A percentile compares a stretch with the other conserved stretches of the same genome.
Conservation (phyloP, 2,797 vertebrate genomes). For the Arctocebus calabarensis region DNA sequence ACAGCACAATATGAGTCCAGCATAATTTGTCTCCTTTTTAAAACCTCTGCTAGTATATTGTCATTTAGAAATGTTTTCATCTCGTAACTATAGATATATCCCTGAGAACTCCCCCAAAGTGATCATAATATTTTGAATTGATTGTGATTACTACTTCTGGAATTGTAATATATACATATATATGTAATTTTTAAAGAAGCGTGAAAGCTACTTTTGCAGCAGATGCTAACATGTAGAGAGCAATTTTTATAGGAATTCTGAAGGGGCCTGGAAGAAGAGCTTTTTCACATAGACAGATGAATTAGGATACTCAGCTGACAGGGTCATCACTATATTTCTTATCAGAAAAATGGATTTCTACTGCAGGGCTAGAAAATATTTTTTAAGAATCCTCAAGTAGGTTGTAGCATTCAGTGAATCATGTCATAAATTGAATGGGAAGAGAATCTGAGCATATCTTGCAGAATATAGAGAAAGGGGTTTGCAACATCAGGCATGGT, state of each 20-base stretch:
- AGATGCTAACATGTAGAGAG: conserved; percentile 62
- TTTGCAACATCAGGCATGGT: conserved; percentile 72
- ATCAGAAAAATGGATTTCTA: conserved; percentile 88
- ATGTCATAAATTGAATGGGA: conserved; percentile 85
- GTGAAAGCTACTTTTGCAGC: conserved; percentile 26
- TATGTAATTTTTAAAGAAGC: conserved; percentile 66
- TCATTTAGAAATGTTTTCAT: conserved; percentile 44
- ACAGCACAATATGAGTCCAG: not conserved
- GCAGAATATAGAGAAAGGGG: conserved; percentile 87
- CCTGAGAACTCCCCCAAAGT: conserved; percentile 53
- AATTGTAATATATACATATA: conserved; percentile 35
- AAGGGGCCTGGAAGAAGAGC: conserved; percentile 64
- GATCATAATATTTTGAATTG: conserved; percentile 65
- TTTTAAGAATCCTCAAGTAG: conserved; percentile 87
- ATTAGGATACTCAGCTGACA: conserved; percentile 84
- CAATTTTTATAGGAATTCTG: conserved; percentile 71
- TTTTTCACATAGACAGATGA: conserved; percentile 75
- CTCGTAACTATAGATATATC: not conserved
- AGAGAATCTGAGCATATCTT: conserved; percentile 82
- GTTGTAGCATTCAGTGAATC: conserved; percentile 90
- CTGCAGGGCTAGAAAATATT: conserved; percentile 87
- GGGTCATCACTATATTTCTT: conserved; percentile 89
- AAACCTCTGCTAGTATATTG: not conserved
- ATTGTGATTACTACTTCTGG: conserved; percentile 59
- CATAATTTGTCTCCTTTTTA: conserved; percentile 23